Evolutionary conservation across 2,797 vertebrate species (phyloP).

Genomic region (Moxostoma hubbsi): DNA sequence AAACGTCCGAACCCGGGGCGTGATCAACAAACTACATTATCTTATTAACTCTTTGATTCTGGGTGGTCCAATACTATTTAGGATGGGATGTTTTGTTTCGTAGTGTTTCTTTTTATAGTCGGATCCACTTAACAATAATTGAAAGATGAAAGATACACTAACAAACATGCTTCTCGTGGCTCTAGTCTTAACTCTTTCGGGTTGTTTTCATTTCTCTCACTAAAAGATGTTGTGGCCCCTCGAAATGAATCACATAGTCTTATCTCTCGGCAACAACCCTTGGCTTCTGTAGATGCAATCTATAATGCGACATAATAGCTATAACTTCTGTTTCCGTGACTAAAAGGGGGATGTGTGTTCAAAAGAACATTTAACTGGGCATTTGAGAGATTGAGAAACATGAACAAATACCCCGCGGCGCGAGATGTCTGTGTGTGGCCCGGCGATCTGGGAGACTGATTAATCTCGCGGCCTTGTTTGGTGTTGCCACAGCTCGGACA

Average conservation of each 20-base stretch:
- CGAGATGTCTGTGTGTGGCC: conserved; percentile 85
- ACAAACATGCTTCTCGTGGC: conserved; percentile 73
- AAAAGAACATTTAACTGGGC: conserved; percentile 81
- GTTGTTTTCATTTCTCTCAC: conserved; percentile 59
- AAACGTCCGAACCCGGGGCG: conserved; percentile 69
- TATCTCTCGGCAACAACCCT: conserved; percentile 75
- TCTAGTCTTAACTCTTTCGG: conserved; percentile 64
- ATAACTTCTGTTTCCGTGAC: conserved; percentile 91
- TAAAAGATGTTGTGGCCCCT: conserved; percentile 42
- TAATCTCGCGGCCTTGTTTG: conserved; percentile 23
- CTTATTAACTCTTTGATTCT: conserved; percentile 65
- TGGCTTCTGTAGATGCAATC: conserved; percentile 83
- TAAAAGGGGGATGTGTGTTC: conserved; percentile 85
- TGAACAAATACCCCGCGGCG: conserved; percentile 88
- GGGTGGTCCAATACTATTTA: conserved; percentile 82
- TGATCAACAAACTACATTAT: conserved; percentile 54
- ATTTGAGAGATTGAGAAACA: conserved; percentile 78
- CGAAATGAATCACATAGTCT: conserved; percentile 62
- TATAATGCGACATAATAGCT: conserved; percentile 85
- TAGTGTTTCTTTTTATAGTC: conserved; percentile 75
- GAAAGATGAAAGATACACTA: conserved; percentile 66
- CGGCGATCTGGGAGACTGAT: conserved; percentile 73
- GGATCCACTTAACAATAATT: conserved; percentile 69
- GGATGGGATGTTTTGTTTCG: conserved; percentile 67
- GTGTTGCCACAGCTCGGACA: conserved; percentile 6